A percentile compares a stretch with the other conserved stretches of the same genome.
phyloP scores from a whole-genome alignment of 2,797 vertebrate genomes.

The Scolopax bukidnonensis region DNA sequence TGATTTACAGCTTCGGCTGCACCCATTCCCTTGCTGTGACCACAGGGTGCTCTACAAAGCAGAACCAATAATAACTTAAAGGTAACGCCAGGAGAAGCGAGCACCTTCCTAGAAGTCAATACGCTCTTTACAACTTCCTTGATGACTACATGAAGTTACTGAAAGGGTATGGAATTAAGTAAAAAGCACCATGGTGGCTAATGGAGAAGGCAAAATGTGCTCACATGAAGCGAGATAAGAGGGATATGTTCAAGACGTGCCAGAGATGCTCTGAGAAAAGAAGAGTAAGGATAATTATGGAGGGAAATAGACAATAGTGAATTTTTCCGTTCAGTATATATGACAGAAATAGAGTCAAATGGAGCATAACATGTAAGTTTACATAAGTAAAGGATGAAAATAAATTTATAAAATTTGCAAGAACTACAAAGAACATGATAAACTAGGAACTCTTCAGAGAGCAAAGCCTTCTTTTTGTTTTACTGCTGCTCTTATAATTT shows the following conservation, averaged over 20 bases:
- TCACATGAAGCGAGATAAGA: neutral
- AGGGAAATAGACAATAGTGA: neutral
- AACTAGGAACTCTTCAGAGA: neutral
- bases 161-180: constrained; percentile 19
- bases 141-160: constrained; percentile 33
- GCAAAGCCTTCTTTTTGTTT: neutral
- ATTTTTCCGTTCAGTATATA: neutral
- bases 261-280: neutral
- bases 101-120: constrained; percentile 1
- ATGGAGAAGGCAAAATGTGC: neutral
- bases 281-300: neutral
- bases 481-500: neutral
- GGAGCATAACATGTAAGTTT: neutral
- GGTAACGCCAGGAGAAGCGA: constrained; percentile 17
- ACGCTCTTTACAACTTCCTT: constrained; percentile 22
- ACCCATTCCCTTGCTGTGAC: neutral
- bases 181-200: neutral
- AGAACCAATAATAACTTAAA: constrained; percentile 20
- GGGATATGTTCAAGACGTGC: neutral
- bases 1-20: neutral
- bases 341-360: neutral
- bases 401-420: neutral
- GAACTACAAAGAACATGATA: neutral
- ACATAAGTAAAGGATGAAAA: neutral
- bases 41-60: neutral